These are phyloP conservation scores for Myotis lucifugus DNA, from an alignment of 2,113 vertebrate genomes.

Conservation along the genomic window DNA sequence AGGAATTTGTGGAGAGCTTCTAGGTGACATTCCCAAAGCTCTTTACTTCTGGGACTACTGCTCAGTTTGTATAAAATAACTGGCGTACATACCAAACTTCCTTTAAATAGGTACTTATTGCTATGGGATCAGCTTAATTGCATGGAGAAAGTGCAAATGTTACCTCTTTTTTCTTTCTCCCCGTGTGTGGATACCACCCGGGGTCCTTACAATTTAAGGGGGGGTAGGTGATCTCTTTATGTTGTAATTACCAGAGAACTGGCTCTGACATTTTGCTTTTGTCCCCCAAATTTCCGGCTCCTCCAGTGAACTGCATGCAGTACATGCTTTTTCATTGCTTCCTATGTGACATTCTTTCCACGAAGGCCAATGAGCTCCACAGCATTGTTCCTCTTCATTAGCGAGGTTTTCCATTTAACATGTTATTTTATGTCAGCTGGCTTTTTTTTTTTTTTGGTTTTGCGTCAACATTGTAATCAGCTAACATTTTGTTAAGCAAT, in stretches of 20 bases:
- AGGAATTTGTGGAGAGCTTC: not conserved
- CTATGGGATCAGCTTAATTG: not conserved
- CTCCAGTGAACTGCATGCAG: not conserved
- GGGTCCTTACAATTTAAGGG: not conserved
- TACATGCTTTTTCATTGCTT: constrained; percentile 57
- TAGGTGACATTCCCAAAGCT: not conserved
- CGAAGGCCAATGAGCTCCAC: constrained; percentile 62
- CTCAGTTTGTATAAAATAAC: constrained; percentile 46
- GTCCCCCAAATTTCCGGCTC: not conserved
- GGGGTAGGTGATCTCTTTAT: not conserved
- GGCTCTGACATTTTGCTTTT: constrained; percentile 32
- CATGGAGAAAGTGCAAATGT: not conserved
- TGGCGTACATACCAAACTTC: not conserved
- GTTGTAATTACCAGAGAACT: constrained; percentile 1
- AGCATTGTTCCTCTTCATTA: constrained; percentile 75
- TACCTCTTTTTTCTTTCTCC: not conserved
- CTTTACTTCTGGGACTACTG: not conserved
- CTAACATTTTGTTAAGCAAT: constrained; percentile 79
- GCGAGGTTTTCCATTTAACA: constrained; percentile 69
- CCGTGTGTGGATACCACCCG: not conserved
- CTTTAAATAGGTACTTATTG: not conserved
- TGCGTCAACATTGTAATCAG: constrained; percentile 69
- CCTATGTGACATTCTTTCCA: constrained; percentile 50
- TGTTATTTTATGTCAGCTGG: constrained; percentile 78
- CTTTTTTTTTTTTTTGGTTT: constrained; percentile 64